Conservation (phyloP, 2,888 invertebrate genomes). For the Uropetala carovei region DNA sequence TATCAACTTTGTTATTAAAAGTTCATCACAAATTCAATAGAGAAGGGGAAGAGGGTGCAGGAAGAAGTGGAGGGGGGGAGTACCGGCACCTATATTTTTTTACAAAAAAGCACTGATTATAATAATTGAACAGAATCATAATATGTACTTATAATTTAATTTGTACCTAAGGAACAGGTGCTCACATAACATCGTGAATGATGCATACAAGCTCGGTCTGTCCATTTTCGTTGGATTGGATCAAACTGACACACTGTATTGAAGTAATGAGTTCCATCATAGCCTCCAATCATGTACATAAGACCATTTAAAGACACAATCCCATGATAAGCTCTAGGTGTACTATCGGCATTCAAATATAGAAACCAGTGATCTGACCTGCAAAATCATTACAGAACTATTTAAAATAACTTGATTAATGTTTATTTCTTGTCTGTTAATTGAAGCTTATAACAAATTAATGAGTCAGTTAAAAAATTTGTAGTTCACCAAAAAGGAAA, state of each 20-base stretch:
- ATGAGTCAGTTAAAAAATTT: too few species aligned
- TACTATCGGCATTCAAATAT: slow-evolving; percentile 81
- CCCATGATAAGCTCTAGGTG: slow-evolving; percentile 87
- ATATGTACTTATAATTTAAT: background rate
- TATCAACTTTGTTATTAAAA: too few species aligned
- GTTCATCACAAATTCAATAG: too few species aligned
- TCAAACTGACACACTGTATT: slow-evolving; percentile 74
- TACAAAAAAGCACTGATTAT: too few species aligned
- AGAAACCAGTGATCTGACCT: slow-evolving; percentile 85
- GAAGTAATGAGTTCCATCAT: slow-evolving; percentile 74
- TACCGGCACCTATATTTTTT: too few species aligned
- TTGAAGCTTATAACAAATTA: too few species aligned
- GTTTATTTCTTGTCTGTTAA: too few species aligned
- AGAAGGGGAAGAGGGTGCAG: too few species aligned
- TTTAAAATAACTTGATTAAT: too few species aligned
- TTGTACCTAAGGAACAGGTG: slow-evolving; percentile 81
- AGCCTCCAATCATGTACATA: slow-evolving; percentile 76
- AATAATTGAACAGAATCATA: too few species aligned
- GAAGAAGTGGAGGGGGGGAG: too few species aligned
- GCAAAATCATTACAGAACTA: background rate
- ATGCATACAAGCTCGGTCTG: slow-evolving; percentile 75
- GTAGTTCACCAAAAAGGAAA: too few species aligned
- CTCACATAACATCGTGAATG: slow-evolving; percentile 80
- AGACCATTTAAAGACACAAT: slow-evolving; percentile 74
- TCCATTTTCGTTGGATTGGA: slow-evolving; percentile 72